A percentile compares a stretch with the other conserved stretches of the same genome.
phyloP scores from a whole-genome alignment of 1,140 invertebrate species.

The Hylyphantes graminicola region DNA sequence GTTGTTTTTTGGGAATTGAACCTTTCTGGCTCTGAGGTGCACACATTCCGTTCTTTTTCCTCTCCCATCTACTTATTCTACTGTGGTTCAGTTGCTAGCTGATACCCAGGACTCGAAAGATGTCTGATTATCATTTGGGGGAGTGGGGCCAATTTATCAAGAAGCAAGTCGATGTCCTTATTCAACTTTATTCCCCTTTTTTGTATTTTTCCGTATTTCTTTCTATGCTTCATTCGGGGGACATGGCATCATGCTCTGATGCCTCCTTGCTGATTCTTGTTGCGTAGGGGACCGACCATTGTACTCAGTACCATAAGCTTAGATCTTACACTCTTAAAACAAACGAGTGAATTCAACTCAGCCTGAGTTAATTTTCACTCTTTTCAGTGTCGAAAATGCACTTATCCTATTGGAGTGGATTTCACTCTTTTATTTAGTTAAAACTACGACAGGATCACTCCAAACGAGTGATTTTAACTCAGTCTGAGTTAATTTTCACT shows the following conservation, averaged over 20 bases:
- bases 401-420: too few relatives aligned
- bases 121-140: conserved; percentile 57
- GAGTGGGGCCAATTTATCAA: conserved; percentile 43
- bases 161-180: conserved; percentile 22
- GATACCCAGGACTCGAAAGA: conserved; percentile 31
- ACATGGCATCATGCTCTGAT: conserved; percentile 25
- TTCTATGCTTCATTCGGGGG: conserved; percentile 14
- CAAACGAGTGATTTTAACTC: too few relatives aligned
- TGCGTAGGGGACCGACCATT: not conserved
- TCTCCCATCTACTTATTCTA: conserved; percentile 32
- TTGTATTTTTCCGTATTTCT: conserved; percentile 16
- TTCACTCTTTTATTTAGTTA: too few relatives aligned
- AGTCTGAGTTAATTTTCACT: too few relatives aligned
- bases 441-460: too few relatives aligned
- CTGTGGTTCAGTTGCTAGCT: conserved; percentile 23
- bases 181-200: conserved; percentile 40
- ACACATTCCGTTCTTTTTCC: not conserved
- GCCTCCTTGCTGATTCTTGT: conserved; percentile 38
- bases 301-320: too few relatives aligned
- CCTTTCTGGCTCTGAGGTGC: not conserved
- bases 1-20: too few relatives aligned
- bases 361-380: too few relatives aligned
- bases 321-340: too few relatives aligned
- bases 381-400: too few relatives aligned
- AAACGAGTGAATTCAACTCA: too few relatives aligned